Percentiles rank a stretch among this genome's conserved stretches.
These are phyloP conservation scores for Liodrosophila aerea DNA, from an alignment of 2,888 invertebrate genomes.

Conservation along the genomic window DNA sequence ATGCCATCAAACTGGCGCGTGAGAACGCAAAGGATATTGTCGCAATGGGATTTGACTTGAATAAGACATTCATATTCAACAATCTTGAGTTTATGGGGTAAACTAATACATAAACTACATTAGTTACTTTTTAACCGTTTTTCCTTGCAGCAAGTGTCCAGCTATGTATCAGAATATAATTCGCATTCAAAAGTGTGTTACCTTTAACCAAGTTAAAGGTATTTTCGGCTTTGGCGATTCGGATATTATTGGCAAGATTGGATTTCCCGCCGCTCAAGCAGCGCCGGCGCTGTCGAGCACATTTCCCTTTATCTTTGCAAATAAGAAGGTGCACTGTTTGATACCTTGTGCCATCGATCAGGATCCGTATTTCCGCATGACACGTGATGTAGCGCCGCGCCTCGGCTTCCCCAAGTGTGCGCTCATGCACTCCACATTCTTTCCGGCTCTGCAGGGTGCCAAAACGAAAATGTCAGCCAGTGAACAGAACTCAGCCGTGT, in stretches of 20 bases:
- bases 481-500: conserved; percentile 95
- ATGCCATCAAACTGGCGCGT: conserved; percentile 91
- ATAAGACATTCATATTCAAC: conserved; percentile 98
- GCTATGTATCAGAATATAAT: conserved; percentile 97
- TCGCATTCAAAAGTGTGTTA: conserved; percentile 95
- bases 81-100: conserved; percentile 97
- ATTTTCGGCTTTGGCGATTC: conserved; percentile 99
- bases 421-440: conserved; percentile 92
- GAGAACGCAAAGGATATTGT: conserved; percentile 99
- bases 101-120: conserved; percentile 65
- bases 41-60: conserved; percentile 95
- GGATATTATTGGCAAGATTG: conserved; percentile 97
- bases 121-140: background rate
- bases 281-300: conserved; percentile 95
- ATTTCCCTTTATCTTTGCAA: conserved; percentile 94
- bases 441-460: conserved; percentile 97
- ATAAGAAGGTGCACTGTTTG: conserved; percentile 86
- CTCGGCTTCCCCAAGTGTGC: conserved; percentile 94
- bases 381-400: conserved; percentile 97
- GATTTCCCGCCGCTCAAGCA: conserved; percentile 98
- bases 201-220: conserved; percentile 98
- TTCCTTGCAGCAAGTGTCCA: conserved; percentile 88
- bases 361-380: conserved; percentile 99
- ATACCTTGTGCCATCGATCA: conserved; percentile 99
- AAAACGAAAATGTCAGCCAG: conserved; percentile 99